Evolutionary conservation across 2,797 vertebrate genomes (phyloP).

Genomic region (Zalophus californianus): DNA sequence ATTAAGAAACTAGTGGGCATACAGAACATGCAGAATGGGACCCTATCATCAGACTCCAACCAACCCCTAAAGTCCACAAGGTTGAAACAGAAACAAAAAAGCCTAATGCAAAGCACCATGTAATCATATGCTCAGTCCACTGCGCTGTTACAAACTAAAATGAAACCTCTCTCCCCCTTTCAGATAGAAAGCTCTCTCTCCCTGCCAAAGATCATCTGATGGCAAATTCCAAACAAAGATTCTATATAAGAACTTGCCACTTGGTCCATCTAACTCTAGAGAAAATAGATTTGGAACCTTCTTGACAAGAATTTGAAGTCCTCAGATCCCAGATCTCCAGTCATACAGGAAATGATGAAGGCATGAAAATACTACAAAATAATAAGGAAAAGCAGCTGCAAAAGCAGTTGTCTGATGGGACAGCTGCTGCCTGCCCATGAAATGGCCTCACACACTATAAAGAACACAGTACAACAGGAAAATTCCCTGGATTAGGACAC

Average conservation of each 20-base stretch:
- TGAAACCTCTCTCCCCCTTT: background rate
- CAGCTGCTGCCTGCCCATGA: background rate
- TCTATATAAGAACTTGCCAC: background rate
- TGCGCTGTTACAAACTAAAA: background rate
- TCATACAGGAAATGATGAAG: background rate
- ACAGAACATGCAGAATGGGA: background rate
- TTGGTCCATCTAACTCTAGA: background rate
- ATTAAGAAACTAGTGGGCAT: background rate
- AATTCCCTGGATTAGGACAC: conserved; percentile 31
- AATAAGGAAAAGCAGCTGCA: background rate
- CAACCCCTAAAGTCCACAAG: background rate
- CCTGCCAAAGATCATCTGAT: background rate
- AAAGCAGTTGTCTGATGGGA: background rate
- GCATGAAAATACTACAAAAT: conserved; percentile 25
- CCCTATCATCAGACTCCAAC: background rate
- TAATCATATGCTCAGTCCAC: background rate
- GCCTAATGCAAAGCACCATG: background rate
- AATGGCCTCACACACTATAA: background rate
- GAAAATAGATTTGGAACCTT: background rate
- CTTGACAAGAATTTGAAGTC: conserved; percentile 10
- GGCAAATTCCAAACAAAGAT: conserved; percentile 33
- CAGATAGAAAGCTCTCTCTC: background rate
- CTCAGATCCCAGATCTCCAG: background rate
- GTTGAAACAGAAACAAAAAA: background rate
- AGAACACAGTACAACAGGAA: background rate